Evolutionary conservation across 2,888 invertebrate genomes (phyloP).

Genomic region (Drosophila kanekoi): DNA sequence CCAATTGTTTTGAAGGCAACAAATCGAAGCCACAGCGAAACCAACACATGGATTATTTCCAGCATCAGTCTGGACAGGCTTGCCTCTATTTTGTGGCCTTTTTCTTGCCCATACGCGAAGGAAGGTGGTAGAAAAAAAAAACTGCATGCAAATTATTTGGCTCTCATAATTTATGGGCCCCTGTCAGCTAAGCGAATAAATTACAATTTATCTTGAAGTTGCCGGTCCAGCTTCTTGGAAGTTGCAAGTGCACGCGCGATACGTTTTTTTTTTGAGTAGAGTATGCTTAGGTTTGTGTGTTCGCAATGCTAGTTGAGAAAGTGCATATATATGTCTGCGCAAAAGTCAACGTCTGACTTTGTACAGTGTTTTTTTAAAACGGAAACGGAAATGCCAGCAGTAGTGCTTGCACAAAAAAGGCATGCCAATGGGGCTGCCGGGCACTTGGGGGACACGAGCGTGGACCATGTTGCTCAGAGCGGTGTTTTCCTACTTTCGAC

Average conservation of each 20-base stretch:
- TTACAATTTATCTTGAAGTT: conserved; percentile 66
- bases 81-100: conserved; percentile 6
- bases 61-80: conserved; percentile 20
- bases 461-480: conserved; percentile 18
- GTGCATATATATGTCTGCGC: conserved; percentile 27
- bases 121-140: conserved; percentile 60
- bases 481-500: conserved; percentile 10
- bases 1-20: conserved; percentile 72
- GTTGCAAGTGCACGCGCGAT: conserved; percentile 11
- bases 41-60: conserved; percentile 32
- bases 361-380: conserved; percentile 21
- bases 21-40: conserved; percentile 48
- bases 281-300: neutral
- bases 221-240: conserved; percentile 1
- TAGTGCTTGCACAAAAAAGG: conserved; percentile 21
- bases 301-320: conserved; percentile 14
- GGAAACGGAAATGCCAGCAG: conserved; percentile 72
- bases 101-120: conserved; percentile 17
- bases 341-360: conserved; percentile 37
- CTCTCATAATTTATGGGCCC: conserved; percentile 72
- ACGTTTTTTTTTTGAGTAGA: conserved; percentile 2
- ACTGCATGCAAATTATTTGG: conserved; percentile 76
- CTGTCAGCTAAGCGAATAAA: conserved; percentile 61
- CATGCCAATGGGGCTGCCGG: conserved; percentile 32
- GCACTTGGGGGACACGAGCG: conserved; percentile 22